Base-by-base conservation (phyloP, 2,113 vertebrate species). In the Hepsetus odoe region DNA sequence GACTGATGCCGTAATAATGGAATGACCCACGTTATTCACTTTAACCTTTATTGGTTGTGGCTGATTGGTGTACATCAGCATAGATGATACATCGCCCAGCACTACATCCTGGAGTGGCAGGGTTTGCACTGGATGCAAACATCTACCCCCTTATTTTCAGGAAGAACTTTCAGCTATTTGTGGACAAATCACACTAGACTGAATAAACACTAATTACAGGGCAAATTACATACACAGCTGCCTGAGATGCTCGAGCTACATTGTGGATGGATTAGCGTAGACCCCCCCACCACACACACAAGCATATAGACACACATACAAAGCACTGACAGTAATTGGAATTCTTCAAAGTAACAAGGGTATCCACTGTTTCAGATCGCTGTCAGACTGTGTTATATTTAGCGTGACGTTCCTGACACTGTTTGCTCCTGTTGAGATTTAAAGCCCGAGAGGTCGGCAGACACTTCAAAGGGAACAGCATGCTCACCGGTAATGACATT, bases 371-470 rank as follows among this genome's bases (percentile, higher is more conserved):
- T 90, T 85, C 79, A 84, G 83, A 78, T 82, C 86, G 76, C 86
- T 91, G 89, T 89, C 89, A 88, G 84, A 86, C 70, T 58, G 59
- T 85, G 88, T 88, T 91, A 90, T 92, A 90, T 92, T 91, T 92
- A 91, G 90, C 84, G 80, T 81, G 78, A 82, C 81, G 83, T 85
- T 85, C 71, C 83, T 84, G 86, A 83, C 85, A 83, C 76, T 79
- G 79, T 87, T 89, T 85, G 81, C 80, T 89, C 85, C 85, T 80
- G 84, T 85, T 85, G 82, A 80, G 80, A 85, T 73, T 84, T 84
- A 87, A 88, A 90, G 69, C 89, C 86, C 83, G 62, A 72, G 79
- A 91, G 86, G 86, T 88, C 77, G 64, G 51, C 72, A 77, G 73
- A 82, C 87, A 74, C 84, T 85, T 88, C 84, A 86, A 84, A 88